Conservation (phyloP, 2,113 vertebrate genomes). For the Drymodes brunneopygia region DNA sequence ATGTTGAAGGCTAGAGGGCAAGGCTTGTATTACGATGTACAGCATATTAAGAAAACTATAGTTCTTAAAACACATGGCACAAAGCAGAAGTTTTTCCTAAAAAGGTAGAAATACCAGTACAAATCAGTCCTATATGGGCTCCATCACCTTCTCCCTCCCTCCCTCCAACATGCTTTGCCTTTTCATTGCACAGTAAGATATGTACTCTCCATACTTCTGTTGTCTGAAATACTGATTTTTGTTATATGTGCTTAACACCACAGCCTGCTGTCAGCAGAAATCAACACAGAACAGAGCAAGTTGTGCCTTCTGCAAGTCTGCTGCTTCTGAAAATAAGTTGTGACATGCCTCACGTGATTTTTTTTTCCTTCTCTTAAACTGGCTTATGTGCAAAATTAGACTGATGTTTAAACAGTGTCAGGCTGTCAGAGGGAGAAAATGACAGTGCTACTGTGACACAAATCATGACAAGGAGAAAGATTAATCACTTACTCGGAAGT, state of each 20-base stretch:
- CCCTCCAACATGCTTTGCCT: background rate
- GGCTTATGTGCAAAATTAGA: constrained; percentile 48
- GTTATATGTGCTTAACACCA: constrained; percentile 33
- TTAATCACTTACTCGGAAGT: constrained; percentile 8
- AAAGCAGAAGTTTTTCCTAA: background rate
- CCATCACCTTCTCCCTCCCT: background rate
- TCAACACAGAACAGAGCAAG: constrained; percentile 55
- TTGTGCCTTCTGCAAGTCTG: constrained; percentile 56
- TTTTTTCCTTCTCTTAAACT: background rate
- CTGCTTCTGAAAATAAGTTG: constrained; percentile 63
- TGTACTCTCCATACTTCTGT: background rate
- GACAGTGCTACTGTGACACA: constrained; percentile 36
- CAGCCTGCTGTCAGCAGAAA: constrained; percentile 62
- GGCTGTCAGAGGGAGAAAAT: constrained; percentile 46
- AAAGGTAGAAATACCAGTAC: background rate
- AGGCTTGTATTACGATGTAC: background rate
- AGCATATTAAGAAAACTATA: background rate
- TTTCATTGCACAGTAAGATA: background rate
- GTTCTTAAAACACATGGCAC: background rate
- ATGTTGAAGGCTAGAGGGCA: background rate
- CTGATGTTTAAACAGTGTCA: constrained; percentile 57
- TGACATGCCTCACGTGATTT: constrained; percentile 42
- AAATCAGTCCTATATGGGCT: background rate
- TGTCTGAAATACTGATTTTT: constrained; percentile 48
- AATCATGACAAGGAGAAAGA: constrained; percentile 54